These are phyloP conservation scores for Aselliscus stoliczkanus DNA, from an alignment of 2,797 vertebrate species.

Conservation along the genomic window DNA sequence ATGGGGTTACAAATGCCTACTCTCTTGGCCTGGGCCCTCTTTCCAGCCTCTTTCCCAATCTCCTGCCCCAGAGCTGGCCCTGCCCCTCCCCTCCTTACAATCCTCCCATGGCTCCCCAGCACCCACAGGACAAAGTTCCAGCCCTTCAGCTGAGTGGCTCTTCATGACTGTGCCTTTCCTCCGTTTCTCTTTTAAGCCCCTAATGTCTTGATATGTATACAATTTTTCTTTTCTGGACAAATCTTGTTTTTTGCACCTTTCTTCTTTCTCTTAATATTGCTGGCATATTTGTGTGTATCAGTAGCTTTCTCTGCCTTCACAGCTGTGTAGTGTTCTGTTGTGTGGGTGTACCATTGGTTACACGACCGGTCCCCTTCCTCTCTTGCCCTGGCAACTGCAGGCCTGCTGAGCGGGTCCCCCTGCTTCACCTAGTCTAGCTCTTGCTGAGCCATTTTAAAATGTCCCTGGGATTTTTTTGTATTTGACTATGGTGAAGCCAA, in stretches of 20 bases:
- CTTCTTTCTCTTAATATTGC: not conserved
- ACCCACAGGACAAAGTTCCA: not conserved
- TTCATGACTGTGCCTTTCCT: not conserved
- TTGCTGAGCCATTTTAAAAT: not conserved
- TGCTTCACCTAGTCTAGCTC: not conserved
- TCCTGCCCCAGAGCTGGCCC: not conserved
- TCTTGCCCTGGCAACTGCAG: not conserved
- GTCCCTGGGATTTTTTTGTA: not conserved
- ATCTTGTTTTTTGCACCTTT: not conserved
- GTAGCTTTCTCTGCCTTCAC: not conserved
- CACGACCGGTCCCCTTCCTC: not conserved
- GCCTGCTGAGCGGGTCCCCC: not conserved
- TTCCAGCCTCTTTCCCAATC: not conserved
- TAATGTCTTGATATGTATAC: not conserved
- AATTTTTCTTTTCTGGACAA: not conserved
- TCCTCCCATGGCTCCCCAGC: not conserved
- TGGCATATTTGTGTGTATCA: not conserved
- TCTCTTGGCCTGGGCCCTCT: not conserved
- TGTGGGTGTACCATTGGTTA: accelerated
- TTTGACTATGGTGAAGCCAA: not conserved
- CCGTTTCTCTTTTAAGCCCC: not conserved
- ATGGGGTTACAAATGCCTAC: too few species aligned
- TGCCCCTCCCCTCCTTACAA: not conserved
- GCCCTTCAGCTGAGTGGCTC: not conserved
- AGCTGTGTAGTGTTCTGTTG: not conserved